Evolutionary conservation across 2,888 invertebrate species (phyloP), one percentile per base, ranked within the genome.

Genomic region (Eupithecia vulgata): DNA sequence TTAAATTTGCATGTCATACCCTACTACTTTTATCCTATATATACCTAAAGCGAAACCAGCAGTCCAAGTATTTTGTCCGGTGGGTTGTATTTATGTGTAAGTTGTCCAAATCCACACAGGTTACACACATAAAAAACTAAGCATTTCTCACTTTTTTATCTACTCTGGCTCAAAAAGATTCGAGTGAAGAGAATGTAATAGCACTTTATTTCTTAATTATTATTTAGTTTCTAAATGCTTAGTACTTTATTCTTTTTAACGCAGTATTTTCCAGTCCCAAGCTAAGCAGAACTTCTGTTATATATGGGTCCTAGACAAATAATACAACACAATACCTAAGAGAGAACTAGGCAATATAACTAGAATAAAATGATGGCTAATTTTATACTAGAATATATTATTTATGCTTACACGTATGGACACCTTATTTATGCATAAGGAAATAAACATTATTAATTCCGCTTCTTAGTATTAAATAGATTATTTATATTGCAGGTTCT

Each of bases 401-500:
- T 30, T 30, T 30, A 30, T 30, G 30, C 30, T 3, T 30, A 30
- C 30, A 30, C 4, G 30, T 30, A 30, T 30, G 30, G 2, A 30
- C 4, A 30, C 30, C 4, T 30, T 30, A 30, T 30, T 3, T 25
- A 25, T 61, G 30, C 17, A 37, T 10, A 62, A 62, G 5, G 13
- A 62, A 35, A 17, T 30, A 37, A 8, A n/a, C 7, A 35, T 35
- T 35, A 30, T 35, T 35, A 10, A 62, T 62, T 34, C 35, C n/a
- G 8, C 17, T 13, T 34, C 35, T n/a, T 52, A 5, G 21, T 52
- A 10, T 21, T 52, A 0, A 52, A 52, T 52, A 10, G 1, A 62
- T 64, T n/a, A 35, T 1, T 10, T 35, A 35, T 15, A 30, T 75
- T 72, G 42, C 88, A 96, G 95, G 86, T 95, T 95, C 87, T 90